Percentiles rank a stretch among this genome's conserved stretches.
phyloP scores from a whole-genome alignment of 2,113 vertebrate genomes.

The Bettongia penicillata region DNA sequence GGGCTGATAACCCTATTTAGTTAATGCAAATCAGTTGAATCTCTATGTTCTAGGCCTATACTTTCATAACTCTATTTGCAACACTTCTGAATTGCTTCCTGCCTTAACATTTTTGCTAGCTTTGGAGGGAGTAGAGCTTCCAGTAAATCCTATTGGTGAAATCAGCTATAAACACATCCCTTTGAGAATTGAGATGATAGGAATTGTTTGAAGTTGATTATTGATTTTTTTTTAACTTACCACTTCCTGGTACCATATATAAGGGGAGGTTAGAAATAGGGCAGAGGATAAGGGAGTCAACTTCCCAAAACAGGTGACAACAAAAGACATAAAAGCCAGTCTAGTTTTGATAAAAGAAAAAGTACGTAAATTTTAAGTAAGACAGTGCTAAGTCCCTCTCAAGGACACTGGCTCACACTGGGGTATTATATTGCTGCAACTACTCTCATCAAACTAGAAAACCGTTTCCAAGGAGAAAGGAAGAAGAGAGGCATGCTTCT shows the following conservation, averaged over 20 bases:
- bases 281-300: background rate
- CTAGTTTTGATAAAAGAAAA: background rate
- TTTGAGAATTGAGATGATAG: background rate
- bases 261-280: background rate
- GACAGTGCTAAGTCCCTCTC: background rate
- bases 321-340: background rate
- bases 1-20: background rate
- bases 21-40: background rate
- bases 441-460: background rate
- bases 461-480: background rate
- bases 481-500: constrained; percentile 8
- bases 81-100: background rate
- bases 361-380: background rate
- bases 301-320: background rate
- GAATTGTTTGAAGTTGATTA: background rate
- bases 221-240: background rate
- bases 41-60: too few relatives aligned
- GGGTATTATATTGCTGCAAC: background rate
- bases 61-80: background rate
- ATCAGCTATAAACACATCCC: background rate
- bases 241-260: background rate
- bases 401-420: background rate
- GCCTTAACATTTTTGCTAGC: background rate
- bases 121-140: background rate
- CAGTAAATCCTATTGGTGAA: background rate